Evolutionary conservation across 2,888 invertebrate species (phyloP).

Genomic region (Pandemis corylana): DNA sequence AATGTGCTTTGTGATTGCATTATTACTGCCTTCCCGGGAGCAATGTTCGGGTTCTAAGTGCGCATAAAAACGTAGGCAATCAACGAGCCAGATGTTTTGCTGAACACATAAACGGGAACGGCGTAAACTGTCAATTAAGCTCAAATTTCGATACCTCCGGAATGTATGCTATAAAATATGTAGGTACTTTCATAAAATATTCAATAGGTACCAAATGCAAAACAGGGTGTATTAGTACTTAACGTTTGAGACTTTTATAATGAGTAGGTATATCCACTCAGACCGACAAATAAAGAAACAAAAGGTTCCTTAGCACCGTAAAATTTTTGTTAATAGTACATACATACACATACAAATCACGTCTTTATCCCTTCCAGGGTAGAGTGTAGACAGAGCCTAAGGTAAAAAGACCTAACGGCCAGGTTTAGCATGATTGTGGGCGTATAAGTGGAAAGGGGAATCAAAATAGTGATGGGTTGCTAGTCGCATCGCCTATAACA

Average conservation of each 20-base stretch:
- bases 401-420: no score
- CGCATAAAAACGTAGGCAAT: constrained; percentile 81
- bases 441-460: no score
- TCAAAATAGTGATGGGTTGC: no score
- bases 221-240: neutral
- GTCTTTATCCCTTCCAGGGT: no score
- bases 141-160: constrained; percentile 76
- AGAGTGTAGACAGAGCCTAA: no score
- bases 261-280: no score
- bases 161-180: constrained; percentile 53
- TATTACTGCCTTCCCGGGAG: constrained; percentile 49
- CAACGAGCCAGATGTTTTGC: constrained; percentile 79
- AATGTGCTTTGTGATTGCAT: constrained; percentile 68
- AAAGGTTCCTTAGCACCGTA: no score
- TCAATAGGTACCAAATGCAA: neutral
- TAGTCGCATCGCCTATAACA: no score
- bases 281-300: no score
- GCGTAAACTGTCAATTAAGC: constrained; percentile 79
- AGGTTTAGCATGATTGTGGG: no score
- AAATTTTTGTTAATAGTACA: no score
- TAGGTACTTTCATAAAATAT: constrained; percentile 1
- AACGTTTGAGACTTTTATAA: neutral
- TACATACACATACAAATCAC: no score
- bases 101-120: constrained; percentile 74
- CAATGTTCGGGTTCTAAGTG: constrained; percentile 68